Conservation (phyloP, 2,113 vertebrate species). For the Phocoena sinus region DNA sequence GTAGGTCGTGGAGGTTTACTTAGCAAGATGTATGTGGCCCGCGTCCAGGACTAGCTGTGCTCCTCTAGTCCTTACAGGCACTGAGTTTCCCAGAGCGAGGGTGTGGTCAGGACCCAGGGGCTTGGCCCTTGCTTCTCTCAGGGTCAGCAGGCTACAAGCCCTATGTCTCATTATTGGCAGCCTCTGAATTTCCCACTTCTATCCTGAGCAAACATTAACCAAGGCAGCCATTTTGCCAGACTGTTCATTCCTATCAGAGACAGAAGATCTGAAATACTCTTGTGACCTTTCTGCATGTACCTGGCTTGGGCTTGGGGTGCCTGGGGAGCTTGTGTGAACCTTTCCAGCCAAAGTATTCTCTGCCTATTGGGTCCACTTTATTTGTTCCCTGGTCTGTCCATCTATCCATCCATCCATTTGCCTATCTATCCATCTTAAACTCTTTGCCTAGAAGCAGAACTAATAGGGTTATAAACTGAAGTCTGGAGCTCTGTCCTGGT, state of each 20-base stretch:
- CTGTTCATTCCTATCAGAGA: background rate
- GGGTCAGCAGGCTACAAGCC: background rate
- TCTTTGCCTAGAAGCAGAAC: background rate
- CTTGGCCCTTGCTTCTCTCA: background rate
- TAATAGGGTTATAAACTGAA: background rate
- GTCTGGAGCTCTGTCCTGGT: background rate
- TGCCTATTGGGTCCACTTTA: background rate
- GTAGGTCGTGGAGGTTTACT: background rate
- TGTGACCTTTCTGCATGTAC: background rate
- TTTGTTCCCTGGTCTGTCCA: background rate
- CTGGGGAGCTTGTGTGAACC: background rate
- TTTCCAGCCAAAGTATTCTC: background rate
- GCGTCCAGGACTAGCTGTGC: background rate
- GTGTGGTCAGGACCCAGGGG: background rate
- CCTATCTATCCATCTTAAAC: background rate
- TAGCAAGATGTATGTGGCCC: background rate
- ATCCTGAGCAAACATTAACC: background rate
- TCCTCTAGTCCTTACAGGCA: background rate
- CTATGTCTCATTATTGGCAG: background rate
- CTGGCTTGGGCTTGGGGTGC: background rate
- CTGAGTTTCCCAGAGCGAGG: background rate
- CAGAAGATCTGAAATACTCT: background rate
- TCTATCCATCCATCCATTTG: background rate
- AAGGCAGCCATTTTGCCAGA: background rate
- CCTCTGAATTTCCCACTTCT: background rate